These are phyloP conservation scores for Drosophila paramelanica DNA, from an alignment of 2,888 invertebrate species.

Conservation along the genomic window DNA sequence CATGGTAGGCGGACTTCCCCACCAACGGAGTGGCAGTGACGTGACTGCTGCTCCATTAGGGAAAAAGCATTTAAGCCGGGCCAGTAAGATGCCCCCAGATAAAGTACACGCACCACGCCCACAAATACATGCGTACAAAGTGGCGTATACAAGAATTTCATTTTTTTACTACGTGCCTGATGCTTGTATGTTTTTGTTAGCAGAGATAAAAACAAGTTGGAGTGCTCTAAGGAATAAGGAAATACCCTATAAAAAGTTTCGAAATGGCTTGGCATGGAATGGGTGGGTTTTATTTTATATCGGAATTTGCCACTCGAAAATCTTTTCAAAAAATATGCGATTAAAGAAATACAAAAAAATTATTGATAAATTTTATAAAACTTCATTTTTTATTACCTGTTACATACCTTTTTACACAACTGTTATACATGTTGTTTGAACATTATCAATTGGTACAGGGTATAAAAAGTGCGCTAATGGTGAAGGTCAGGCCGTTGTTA, in stretches of 20 bases:
- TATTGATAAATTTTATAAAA: too few species aligned
- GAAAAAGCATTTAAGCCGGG: constrained; percentile 67
- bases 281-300: too few species aligned
- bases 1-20: constrained; percentile 62
- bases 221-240: neutral
- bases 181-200: constrained; percentile 44
- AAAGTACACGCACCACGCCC: constrained; percentile 30
- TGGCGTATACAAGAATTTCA: constrained; percentile 38
- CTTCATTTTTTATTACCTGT: neutral
- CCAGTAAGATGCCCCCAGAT: constrained; percentile 16
- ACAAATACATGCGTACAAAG: constrained; percentile 43
- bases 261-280: too few species aligned
- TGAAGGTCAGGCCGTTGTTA: constrained; percentile 76
- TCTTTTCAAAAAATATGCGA: too few species aligned
- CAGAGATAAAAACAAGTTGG: constrained; percentile 24
- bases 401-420: neutral
- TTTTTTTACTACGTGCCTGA: constrained; percentile 42
- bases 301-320: too few species aligned
- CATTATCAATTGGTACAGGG: neutral
- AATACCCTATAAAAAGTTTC: neutral
- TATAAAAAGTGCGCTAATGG: constrained; percentile 64
- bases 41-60: constrained; percentile 61
- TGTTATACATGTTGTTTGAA: neutral
- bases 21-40: constrained; percentile 55
- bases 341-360: too few species aligned